These are phyloP conservation scores for Pollachius pollachius DNA, from an alignment of 2,113 vertebrate species.

Conservation along the genomic window DNA sequence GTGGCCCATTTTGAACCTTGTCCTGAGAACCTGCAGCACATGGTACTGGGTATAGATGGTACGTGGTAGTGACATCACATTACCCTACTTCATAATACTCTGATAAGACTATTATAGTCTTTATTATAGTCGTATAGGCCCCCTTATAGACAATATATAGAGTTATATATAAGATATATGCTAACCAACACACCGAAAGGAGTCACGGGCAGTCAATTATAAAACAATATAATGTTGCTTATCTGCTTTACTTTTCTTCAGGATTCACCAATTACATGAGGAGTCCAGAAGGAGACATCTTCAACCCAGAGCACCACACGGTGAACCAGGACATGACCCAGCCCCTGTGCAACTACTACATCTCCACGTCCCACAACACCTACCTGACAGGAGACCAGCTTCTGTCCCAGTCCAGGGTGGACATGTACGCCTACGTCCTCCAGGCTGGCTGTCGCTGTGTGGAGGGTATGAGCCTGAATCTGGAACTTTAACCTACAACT, in stretches of 20 bases:
- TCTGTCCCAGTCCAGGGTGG: constrained; percentile 89
- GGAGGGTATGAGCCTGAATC: constrained; percentile 77
- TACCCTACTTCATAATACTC: too few species aligned
- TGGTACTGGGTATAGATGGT: constrained; percentile 91
- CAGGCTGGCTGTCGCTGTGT: constrained; percentile 92
- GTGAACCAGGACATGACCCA: constrained; percentile 92
- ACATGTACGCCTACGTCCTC: constrained; percentile 95
- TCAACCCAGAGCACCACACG: constrained; percentile 85
- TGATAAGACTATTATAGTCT: too few species aligned
- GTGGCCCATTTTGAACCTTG: constrained; percentile 89
- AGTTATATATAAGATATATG: too few species aligned
- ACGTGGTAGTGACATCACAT: constrained; percentile 28
- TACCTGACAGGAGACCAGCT: constrained; percentile 95
- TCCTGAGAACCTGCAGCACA: constrained; percentile 79
- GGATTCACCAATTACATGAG: constrained; percentile 92
- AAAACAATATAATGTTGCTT: too few species aligned
- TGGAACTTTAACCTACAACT: neutral
- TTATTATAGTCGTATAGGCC: too few species aligned
- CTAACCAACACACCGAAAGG: too few species aligned
- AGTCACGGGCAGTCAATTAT: too few species aligned
- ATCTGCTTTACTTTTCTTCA: constrained; percentile 37
- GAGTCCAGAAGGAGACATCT: constrained; percentile 89
- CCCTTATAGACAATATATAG: too few species aligned
- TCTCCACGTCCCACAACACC: constrained; percentile 95
- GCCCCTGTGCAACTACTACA: constrained; percentile 88